Evolutionary conservation across 2,113 vertebrate species (phyloP).

Genomic region (Neodontobutis hainanensis): DNA sequence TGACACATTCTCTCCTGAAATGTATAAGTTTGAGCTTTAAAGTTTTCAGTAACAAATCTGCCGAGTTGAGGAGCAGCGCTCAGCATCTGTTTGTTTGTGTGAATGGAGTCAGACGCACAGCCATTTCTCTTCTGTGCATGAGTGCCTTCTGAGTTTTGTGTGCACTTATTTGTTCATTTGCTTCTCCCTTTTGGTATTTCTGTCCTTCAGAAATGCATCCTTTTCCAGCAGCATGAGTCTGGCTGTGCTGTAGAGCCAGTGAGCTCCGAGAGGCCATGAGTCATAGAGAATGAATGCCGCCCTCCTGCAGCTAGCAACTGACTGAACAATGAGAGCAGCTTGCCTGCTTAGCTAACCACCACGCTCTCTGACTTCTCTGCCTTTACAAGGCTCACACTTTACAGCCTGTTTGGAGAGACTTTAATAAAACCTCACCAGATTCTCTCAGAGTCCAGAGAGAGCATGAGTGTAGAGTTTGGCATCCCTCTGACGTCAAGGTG

Average conservation of each 20-base stretch:
- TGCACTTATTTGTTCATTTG: conserved; percentile 20
- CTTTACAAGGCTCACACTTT: conserved; percentile 55
- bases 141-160: background rate
- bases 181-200: conserved; percentile 3
- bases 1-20: background rate
- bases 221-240: conserved; percentile 10
- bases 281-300: conserved; percentile 56
- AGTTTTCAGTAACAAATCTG: background rate
- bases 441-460: conserved; percentile 16
- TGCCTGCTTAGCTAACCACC: conserved; percentile 44
- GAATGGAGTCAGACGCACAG: background rate
- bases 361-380: conserved; percentile 50
- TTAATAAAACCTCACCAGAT: conserved; percentile 41
- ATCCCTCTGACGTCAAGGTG: conserved; percentile 33
- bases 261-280: conserved; percentile 49
- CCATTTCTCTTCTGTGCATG: conserved; percentile 1
- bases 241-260: conserved; percentile 24
- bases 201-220: conserved; percentile 1
- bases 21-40: background rate
- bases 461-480: conserved; percentile 34
- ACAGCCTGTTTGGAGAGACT: conserved; percentile 33
- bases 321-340: conserved; percentile 57
- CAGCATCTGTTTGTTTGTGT: conserved; percentile 1
- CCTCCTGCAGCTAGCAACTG: conserved; percentile 55
- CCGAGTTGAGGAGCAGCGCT: background rate